phyloP scores from a whole-genome alignment of 2,888 invertebrate species.

The Herminia tarsipennalis region DNA sequence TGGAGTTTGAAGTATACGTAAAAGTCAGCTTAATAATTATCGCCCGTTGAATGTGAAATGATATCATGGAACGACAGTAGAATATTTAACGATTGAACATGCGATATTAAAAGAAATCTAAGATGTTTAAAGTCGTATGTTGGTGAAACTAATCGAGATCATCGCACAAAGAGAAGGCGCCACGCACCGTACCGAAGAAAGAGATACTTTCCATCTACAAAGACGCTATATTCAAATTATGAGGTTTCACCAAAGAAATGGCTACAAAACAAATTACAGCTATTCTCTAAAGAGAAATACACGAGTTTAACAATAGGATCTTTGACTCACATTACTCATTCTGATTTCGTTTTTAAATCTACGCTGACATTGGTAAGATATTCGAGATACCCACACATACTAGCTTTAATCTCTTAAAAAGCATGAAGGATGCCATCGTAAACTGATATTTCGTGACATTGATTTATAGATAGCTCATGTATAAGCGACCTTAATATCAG shows the following conservation, averaged over 20 bases:
- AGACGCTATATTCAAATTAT: conserved; percentile 64
- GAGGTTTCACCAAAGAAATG: conserved; percentile 53
- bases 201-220: conserved; percentile 67
- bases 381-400: background rate
- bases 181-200: conserved; percentile 61
- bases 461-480: conserved; percentile 19
- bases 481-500: conserved; percentile 21
- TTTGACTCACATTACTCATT: conserved; percentile 6
- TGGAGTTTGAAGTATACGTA: too few relatives aligned
- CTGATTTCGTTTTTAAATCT: conserved; percentile 1
- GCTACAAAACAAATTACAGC: conserved; percentile 46
- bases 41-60: conserved; percentile 6
- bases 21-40: conserved; percentile 1
- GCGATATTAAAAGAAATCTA: conserved; percentile 45
- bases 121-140: conserved; percentile 52
- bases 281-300: conserved; percentile 39
- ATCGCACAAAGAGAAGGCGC: conserved; percentile 68
- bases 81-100: conserved; percentile 24
- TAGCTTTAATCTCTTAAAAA: conserved; percentile 2
- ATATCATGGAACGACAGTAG: conserved; percentile 33
- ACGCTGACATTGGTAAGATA: background rate
- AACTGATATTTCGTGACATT: conserved; percentile 16
- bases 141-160: conserved; percentile 73
- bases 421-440: conserved; percentile 10
- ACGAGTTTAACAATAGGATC: conserved; percentile 32